Conservation (phyloP, 2,888 invertebrate genomes). For the Cataglyphis livida region DNA sequence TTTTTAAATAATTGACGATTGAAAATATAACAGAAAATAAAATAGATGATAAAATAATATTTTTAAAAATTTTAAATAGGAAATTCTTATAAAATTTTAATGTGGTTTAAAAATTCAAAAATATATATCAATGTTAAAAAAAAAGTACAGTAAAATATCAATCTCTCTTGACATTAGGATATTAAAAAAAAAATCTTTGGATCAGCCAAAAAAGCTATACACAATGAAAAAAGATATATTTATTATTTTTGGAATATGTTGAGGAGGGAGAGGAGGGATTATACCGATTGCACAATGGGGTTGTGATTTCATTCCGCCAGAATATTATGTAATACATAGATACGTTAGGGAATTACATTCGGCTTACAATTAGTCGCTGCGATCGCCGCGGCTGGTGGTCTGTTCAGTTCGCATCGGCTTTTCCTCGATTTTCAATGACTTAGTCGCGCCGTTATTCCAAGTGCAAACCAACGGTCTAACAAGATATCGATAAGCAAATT, state of each 20-base stretch:
- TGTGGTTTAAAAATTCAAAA: background rate
- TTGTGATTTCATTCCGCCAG: background rate
- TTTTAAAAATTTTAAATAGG: background rate
- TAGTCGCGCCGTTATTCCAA: slow-evolving; percentile 8
- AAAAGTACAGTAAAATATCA: background rate
- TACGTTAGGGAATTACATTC: slow-evolving; percentile 11
- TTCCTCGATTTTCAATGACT: background rate
- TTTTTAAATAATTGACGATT: background rate
- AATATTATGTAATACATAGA: slow-evolving; percentile 13
- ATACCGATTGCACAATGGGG: background rate
- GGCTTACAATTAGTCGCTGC: background rate
- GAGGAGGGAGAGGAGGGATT: background rate
- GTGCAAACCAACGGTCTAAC: slow-evolving; percentile 71
- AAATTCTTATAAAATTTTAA: background rate
- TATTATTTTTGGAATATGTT: background rate
- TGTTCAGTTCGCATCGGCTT: background rate
- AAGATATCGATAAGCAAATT: slow-evolving; percentile 82
- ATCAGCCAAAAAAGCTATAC: background rate
- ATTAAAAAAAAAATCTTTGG: background rate
- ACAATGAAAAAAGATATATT: background rate
- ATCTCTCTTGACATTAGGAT: background rate
- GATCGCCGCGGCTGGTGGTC: background rate
- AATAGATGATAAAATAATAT: background rate
- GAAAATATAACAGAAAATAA: background rate
- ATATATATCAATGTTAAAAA: background rate